phyloP scores from a whole-genome alignment of 2,113 vertebrate species.

The Grammomys dolichurus region DNA sequence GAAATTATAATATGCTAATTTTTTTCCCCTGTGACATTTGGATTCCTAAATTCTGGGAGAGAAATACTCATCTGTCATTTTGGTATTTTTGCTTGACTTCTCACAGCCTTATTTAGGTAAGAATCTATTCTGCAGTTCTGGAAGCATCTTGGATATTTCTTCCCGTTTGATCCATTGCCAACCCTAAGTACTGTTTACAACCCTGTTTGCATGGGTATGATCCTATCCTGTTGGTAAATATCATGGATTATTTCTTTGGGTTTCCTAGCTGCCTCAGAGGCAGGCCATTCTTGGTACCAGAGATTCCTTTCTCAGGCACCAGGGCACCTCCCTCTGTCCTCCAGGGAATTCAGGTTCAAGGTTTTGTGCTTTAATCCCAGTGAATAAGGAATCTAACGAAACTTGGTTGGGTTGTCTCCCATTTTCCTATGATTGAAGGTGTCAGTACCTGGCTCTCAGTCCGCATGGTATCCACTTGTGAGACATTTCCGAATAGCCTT shows the following conservation, averaged over 20 bases:
- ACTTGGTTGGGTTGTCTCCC: not conserved
- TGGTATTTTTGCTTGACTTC: not conserved
- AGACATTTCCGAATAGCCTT: not conserved
- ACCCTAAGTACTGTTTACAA: not conserved
- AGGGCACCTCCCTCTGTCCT: not conserved
- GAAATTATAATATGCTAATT: not conserved
- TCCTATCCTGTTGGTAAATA: slow-evolving; percentile 40
- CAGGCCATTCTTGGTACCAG: not conserved
- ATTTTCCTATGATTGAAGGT: not conserved
- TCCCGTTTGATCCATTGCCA: slow-evolving; percentile 61
- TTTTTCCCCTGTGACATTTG: slow-evolving; percentile 1
- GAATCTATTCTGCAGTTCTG: slow-evolving; percentile 40
- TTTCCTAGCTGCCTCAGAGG: not conserved
- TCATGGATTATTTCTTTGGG: not conserved
- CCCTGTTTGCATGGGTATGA: not conserved
- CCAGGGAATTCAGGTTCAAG: not conserved
- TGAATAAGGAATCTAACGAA: not conserved
- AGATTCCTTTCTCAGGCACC: not conserved
- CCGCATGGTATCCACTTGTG: not conserved
- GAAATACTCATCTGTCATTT: slow-evolving; percentile 55
- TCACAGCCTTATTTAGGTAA: slow-evolving; percentile 41
- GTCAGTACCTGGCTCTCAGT: not conserved
- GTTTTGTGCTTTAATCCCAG: not conserved
- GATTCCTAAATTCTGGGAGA: slow-evolving; percentile 1
- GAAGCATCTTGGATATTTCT: slow-evolving; percentile 42